Evolutionary conservation across 2,113 vertebrate genomes (phyloP).

Genomic region (Nymphicus hollandicus): DNA sequence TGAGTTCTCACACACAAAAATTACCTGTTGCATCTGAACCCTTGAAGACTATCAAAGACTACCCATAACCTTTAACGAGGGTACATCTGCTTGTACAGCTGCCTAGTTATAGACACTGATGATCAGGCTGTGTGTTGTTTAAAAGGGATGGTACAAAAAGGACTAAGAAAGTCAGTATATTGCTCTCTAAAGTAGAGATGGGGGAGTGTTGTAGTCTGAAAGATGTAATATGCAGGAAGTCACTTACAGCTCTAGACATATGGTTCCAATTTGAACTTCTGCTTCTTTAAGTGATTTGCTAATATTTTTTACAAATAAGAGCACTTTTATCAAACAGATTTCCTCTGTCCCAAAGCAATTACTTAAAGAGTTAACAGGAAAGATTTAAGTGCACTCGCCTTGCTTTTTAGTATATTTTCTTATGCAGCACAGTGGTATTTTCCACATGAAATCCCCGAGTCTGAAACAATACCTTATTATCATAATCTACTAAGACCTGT

Average conservation of each 20-base stretch:
- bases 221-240: not conserved
- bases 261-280: not conserved
- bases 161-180: not conserved
- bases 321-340: not conserved
- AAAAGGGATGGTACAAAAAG: not conserved
- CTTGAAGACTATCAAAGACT: not conserved
- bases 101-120: not conserved
- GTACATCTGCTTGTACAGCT: not conserved
- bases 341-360: not conserved
- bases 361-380: not conserved
- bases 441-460: not conserved
- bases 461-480: constrained; percentile 36
- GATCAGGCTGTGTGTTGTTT: not conserved
- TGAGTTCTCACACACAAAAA: not conserved
- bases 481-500: constrained; percentile 10
- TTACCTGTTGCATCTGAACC: not conserved
- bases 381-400: rapidly evolving
- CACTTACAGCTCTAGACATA: not conserved
- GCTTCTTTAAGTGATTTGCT: not conserved
- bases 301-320: not conserved
- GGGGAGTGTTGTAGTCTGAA: not conserved
- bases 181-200: not conserved
- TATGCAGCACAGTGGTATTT: not conserved
- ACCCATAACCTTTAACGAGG: not conserved
- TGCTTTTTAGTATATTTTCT: not conserved